Evolutionary conservation across 1,140 invertebrate genomes (phyloP), one percentile per base, ranked within the genome.

Genomic region (Oreohelix idahoensis): DNA sequence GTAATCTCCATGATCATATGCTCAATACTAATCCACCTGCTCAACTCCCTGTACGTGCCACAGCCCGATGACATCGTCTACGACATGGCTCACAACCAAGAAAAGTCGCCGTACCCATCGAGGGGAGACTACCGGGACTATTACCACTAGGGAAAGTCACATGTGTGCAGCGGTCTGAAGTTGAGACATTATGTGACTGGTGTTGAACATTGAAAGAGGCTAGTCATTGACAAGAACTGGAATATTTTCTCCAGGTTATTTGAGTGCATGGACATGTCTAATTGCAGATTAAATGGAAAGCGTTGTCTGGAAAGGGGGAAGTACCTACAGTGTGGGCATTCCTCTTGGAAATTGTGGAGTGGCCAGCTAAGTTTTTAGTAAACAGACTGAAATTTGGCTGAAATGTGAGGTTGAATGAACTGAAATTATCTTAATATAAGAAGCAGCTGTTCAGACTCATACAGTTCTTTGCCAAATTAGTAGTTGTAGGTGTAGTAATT

Each of bases 31-130:
- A 84, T 86, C 53, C 84, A 86, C 36, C 71, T 86, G 35, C 82
- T 86, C 58, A 84, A 84, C 75, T 83, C 79, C 32, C 79, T 83
- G 32, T 86, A 84, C 75, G 84, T 86, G 42, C 84, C 86, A 0
- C 86, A 84, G 42, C 86, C 86, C 23, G 86, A 86, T n/a, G 86
- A 86, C 70, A 84, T 86, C 20, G 86, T 86, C 13, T 86, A 86
- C 69, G 86, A 86, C 63, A 86, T 86, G 86, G 86, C 86, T 0
- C 84, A 80, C 74, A 86, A 84, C 66, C 86, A 85, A 69, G 86
- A 86, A 45, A 85, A 87, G 73, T 87, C 86, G 1, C 86, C 86
- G 10, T 87, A 87, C 81, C 86, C 86, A 5, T 87, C 86, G 0
- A 42, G 86, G 15, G 86, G 86, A 15, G 86, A 85, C 66, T 85